phyloP scores from a whole-genome alignment of 2,888 invertebrate genomes.

The Cecidostiba fungosa region DNA sequence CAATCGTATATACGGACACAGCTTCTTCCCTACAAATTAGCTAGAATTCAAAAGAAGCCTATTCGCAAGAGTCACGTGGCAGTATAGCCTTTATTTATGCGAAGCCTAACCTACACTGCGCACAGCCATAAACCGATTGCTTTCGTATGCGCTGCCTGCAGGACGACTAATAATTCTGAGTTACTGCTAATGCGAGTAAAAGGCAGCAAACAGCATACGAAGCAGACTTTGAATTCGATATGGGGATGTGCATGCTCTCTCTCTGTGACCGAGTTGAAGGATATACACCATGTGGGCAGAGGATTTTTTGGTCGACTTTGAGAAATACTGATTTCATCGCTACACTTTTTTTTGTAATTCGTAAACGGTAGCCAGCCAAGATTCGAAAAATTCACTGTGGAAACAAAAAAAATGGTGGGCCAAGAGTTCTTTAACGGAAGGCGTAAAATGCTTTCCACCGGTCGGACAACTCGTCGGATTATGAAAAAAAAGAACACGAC shows the following conservation, averaged over 20 bases:
- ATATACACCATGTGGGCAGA: not conserved
- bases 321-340: not conserved
- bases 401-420: constrained; percentile 6
- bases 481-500: constrained; percentile 77
- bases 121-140: constrained; percentile 53
- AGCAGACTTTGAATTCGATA: constrained; percentile 63
- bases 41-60: not conserved
- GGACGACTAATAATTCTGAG: constrained; percentile 71
- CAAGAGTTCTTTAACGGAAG: not conserved
- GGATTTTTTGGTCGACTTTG: not conserved
- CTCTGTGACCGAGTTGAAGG: constrained; percentile 42
- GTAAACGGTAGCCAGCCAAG: too few species aligned
- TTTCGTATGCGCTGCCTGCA: constrained; percentile 55
- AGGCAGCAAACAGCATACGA: not conserved
- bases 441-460: constrained; percentile 75
- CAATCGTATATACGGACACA: not conserved
- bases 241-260: constrained; percentile 53
- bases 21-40: not conserved
- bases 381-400: constrained; percentile 11
- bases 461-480: constrained; percentile 71
- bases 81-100: constrained; percentile 42
- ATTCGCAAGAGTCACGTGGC: constrained; percentile 4
- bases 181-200: constrained; percentile 69
- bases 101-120: constrained; percentile 20
- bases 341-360: too few species aligned